Percentiles rank a stretch among this genome's conserved stretches.
These are phyloP conservation scores for Coelogynopora nodosa DNA, from an alignment of 2,888 invertebrate species.

Conservation along the genomic window DNA sequence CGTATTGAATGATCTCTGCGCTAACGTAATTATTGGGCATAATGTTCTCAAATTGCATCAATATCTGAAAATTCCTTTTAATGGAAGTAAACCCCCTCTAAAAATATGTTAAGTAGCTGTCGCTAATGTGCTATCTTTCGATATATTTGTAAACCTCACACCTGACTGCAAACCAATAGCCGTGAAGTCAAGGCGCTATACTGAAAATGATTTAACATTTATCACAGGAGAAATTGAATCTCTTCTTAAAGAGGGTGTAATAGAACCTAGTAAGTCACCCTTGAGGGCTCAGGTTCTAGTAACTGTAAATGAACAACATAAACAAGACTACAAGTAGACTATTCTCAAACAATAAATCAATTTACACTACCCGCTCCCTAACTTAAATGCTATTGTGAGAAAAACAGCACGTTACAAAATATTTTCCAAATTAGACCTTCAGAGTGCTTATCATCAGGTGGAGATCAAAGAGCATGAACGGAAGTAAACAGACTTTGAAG, in stretches of 20 bases:
- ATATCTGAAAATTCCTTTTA: too few relatives aligned
- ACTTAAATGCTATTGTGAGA: too few relatives aligned
- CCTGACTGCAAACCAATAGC: too few relatives aligned
- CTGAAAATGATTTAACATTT: conserved; percentile 23
- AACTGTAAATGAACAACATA: conserved; percentile 43
- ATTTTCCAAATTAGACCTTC: too few relatives aligned
- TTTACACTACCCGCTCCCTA: neutral
- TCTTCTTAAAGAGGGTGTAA: conserved; percentile 40
- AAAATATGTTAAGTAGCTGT: neutral
- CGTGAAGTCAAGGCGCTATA: conserved; percentile 39
- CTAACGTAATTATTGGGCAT: neutral
- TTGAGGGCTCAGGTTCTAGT: conserved; percentile 48
- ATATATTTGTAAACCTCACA: conserved; percentile 32
- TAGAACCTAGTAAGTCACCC: conserved; percentile 48
- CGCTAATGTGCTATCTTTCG: neutral
- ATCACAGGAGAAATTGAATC: conserved; percentile 33
- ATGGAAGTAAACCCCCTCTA: neutral
- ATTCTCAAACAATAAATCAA: neutral
- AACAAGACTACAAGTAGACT: neutral
- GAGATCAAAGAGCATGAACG: too few relatives aligned
- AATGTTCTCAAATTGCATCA: neutral
- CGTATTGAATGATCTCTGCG: neutral
- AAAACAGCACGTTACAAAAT: too few relatives aligned
- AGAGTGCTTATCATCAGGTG: too few relatives aligned
- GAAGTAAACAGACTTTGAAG: too few relatives aligned